These are phyloP conservation scores for Andricus quercusramuli DNA, from an alignment of 2,888 invertebrate genomes.

Conservation along the genomic window DNA sequence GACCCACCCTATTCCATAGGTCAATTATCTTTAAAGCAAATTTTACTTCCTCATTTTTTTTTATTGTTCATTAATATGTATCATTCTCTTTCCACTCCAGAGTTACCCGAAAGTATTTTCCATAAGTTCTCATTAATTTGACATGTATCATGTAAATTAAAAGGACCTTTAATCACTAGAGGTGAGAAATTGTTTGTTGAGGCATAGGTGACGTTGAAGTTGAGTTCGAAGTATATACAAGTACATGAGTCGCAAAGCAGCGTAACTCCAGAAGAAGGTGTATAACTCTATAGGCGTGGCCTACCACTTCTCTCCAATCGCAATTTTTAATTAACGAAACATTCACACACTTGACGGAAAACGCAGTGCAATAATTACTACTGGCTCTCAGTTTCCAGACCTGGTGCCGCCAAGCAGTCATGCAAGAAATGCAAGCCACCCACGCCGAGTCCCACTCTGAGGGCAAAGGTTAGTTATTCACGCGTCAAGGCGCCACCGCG, in stretches of 20 bases:
- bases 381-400: conserved; percentile 68
- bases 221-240: background rate
- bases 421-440: conserved; percentile 75
- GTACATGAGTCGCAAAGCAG: background rate
- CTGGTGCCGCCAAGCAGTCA: conserved; percentile 63
- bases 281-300: background rate
- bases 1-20: too few species aligned
- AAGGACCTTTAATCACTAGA: background rate
- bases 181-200: background rate
- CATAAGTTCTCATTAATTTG: background rate
- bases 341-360: conserved; percentile 50
- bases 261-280: background rate
- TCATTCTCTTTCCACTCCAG: too few species aligned
- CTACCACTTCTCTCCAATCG: background rate
- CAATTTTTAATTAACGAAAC: conserved; percentile 57
- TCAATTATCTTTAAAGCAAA: too few species aligned
- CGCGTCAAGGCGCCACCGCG: conserved; percentile 75
- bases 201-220: background rate
- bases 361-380: conserved; percentile 69
- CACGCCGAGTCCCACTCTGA: conserved; percentile 67
- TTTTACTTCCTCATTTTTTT: too few species aligned
- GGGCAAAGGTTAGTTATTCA: conserved; percentile 75
- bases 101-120: too few species aligned
- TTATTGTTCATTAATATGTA: too few species aligned
- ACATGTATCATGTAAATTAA: background rate